These are phyloP conservation scores for Mamestra configurata DNA, from an alignment of 1,140 invertebrate species.

Conservation along the genomic window DNA sequence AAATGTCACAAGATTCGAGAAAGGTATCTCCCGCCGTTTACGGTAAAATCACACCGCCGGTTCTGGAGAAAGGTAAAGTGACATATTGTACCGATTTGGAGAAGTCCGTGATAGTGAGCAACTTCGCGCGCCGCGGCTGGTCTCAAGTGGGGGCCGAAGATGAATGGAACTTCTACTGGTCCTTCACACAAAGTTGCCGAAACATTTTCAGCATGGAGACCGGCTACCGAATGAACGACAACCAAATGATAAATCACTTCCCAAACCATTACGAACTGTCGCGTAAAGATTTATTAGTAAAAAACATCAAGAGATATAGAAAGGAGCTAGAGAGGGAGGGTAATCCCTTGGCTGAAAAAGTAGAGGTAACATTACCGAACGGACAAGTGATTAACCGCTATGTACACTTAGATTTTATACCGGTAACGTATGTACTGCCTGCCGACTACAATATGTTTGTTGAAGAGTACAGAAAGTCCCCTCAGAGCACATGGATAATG, in stretches of 20 bases:
- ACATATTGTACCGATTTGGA: conserved; percentile 97
- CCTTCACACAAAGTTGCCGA: conserved; percentile 95
- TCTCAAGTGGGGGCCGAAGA: conserved; percentile 96
- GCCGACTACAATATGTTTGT: conserved; percentile 98
- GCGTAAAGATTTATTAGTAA: conserved; percentile 96
- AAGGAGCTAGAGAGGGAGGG: conserved; percentile 97
- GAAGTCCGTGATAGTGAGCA: conserved; percentile 97
- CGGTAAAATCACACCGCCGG: conserved; percentile 48
- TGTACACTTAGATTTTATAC: conserved; percentile 96
- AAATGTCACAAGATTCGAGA: conserved; percentile 53
- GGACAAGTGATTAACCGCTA: conserved; percentile 93
- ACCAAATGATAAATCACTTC: conserved; percentile 97
- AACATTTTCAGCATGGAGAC: conserved; percentile 97
- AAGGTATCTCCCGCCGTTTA: conserved; percentile 42
- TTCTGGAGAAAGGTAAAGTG: conserved; percentile 60
- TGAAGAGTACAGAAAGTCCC: conserved; percentile 97
- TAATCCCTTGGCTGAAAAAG: conserved; percentile 94
- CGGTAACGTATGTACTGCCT: conserved; percentile 97
- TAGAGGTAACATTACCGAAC: conserved; percentile 83
- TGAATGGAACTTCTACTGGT: conserved; percentile 99
- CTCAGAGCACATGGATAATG: conserved; percentile 93
- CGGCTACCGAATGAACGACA: conserved; percentile 96
- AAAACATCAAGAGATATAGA: conserved; percentile 98
- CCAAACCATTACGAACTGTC: conserved; percentile 91
- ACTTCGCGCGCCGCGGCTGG: conserved; percentile 98